Percentiles rank a stretch among this genome's conserved stretches.
These are phyloP conservation scores for Melanostoma scalare DNA, from an alignment of 2,888 invertebrate genomes.

Conservation along the genomic window DNA sequence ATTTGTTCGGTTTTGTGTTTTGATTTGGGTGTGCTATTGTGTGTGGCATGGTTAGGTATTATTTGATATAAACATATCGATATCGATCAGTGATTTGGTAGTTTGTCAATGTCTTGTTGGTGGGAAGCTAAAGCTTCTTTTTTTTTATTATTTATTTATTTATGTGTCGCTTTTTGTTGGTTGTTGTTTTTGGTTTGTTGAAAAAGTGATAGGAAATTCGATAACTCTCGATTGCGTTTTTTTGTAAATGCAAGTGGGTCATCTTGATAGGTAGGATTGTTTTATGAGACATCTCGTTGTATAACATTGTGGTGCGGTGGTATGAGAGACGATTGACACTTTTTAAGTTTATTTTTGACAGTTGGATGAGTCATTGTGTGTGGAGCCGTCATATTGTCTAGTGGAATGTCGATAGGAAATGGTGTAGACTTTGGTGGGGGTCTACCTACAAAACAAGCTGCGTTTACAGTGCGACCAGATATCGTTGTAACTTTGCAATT, in stretches of 20 bases:
- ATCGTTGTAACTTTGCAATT: too few species aligned
- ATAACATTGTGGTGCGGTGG: too few species aligned
- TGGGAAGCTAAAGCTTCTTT: not conserved
- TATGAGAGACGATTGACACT: slow-evolving; percentile 6
- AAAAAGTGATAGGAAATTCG: slow-evolving; percentile 10
- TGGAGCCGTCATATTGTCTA: too few species aligned
- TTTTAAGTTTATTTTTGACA: slow-evolving; percentile 17
- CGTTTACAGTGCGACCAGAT: too few species aligned
- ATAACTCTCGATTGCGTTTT: slow-evolving; percentile 24
- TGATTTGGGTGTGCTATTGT: slow-evolving; percentile 18
- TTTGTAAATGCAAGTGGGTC: slow-evolving; percentile 20
- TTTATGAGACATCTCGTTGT: not conserved
- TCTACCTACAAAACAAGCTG: too few species aligned
- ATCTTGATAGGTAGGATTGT: slow-evolving; percentile 14
- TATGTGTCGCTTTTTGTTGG: not conserved
- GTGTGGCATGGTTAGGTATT: not conserved
- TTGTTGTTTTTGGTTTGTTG: not conserved
- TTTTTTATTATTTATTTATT: slow-evolving; percentile 10
- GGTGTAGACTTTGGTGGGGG: too few species aligned
- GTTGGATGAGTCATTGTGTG: not conserved
- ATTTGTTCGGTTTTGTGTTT: not conserved
- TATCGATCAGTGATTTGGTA: slow-evolving; percentile 29
- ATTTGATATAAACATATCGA: slow-evolving; percentile 30
- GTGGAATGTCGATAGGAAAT: too few species aligned
- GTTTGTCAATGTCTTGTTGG: slow-evolving; percentile 34